Conservation (phyloP, 37 sponge, comb jelly and placozoan genomes). For the Oopsacas minuta region DNA sequence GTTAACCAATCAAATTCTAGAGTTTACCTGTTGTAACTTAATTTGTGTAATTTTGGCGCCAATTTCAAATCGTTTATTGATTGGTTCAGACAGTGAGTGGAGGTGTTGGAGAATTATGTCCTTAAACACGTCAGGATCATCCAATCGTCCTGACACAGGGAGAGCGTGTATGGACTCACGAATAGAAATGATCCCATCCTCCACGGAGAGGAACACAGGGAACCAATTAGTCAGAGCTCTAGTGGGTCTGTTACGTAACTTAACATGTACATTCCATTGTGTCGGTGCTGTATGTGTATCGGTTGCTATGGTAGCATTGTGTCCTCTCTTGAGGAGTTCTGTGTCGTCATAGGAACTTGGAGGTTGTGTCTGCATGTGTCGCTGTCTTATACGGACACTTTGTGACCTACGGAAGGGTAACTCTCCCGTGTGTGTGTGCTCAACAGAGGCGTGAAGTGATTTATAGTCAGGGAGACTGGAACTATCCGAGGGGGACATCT, state of each 20-base stretch:
- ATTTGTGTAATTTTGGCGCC: constrained; percentile 59
- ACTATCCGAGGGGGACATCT: neutral
- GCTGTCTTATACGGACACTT: constrained; percentile 41
- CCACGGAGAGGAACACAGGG: constrained; percentile 54
- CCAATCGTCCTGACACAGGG: neutral
- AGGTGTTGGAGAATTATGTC: constrained; percentile 50
- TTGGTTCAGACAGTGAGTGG: constrained; percentile 34
- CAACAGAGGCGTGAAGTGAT: neutral
- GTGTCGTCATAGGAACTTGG: neutral
- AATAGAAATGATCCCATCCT: constrained; percentile 32
- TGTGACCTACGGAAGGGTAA: constrained; percentile 50
- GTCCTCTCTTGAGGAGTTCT: neutral
- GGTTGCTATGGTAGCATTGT: neutral
- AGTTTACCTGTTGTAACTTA: constrained; percentile 29
- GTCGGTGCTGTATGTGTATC: constrained; percentile 27
- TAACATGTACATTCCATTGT: constrained; percentile 52
- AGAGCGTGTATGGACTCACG: constrained; percentile 19
- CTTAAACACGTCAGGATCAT: constrained; percentile 27
- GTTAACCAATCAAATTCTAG: neutral
- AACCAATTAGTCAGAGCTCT: constrained; percentile 49
- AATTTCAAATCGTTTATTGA: neutral
- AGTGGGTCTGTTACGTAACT: constrained; percentile 41
- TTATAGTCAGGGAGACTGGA: constrained; percentile 3
- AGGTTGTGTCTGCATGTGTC: constrained; percentile 43
- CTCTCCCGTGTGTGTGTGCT: neutral